phyloP scores from a whole-genome alignment of 1,140 invertebrate genomes.

The Dolichoris vasculosae region DNA sequence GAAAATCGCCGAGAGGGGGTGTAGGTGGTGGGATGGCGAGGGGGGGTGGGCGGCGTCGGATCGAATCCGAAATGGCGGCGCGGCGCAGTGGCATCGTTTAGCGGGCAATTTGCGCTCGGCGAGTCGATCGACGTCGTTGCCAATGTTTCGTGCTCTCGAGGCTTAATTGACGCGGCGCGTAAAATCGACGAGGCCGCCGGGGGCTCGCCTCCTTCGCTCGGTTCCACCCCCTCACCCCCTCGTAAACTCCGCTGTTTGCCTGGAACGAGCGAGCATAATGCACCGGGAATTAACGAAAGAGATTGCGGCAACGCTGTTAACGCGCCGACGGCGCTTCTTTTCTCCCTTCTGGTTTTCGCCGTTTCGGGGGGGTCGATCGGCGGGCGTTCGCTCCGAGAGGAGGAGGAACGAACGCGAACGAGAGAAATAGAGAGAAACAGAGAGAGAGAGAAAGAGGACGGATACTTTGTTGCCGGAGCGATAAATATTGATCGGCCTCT shows the following conservation, averaged over 20 bases:
- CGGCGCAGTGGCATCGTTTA: conserved; percentile 34
- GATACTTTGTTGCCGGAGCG: conserved; percentile 34
- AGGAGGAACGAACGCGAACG: too few species aligned
- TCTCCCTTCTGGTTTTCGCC: not conserved
- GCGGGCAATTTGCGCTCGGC: conserved; percentile 42
- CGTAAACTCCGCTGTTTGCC: not conserved
- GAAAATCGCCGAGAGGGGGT: conserved; percentile 22
- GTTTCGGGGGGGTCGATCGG: not conserved
- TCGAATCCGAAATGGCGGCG: conserved; percentile 43
- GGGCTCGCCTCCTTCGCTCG: not conserved
- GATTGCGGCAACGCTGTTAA: conserved; percentile 14
- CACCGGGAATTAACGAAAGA: conserved; percentile 16
- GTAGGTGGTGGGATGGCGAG: not conserved
- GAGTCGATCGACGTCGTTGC: conserved; percentile 27
- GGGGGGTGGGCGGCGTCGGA: not conserved
- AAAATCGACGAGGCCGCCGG: not conserved
- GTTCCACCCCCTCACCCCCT: not conserved
- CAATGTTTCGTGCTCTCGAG: conserved; percentile 25
- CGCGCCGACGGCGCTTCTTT: not conserved
- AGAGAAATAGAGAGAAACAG: too few species aligned
- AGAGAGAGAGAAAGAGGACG: too few species aligned
- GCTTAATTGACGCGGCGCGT: conserved; percentile 23
- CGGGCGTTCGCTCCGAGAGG: not conserved
- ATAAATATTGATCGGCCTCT: conserved; percentile 34
- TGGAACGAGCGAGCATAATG: not conserved